These are phyloP conservation scores for Peromyscus melanophrys DNA, from an alignment of 2,797 vertebrate species.

Conservation along the genomic window DNA sequence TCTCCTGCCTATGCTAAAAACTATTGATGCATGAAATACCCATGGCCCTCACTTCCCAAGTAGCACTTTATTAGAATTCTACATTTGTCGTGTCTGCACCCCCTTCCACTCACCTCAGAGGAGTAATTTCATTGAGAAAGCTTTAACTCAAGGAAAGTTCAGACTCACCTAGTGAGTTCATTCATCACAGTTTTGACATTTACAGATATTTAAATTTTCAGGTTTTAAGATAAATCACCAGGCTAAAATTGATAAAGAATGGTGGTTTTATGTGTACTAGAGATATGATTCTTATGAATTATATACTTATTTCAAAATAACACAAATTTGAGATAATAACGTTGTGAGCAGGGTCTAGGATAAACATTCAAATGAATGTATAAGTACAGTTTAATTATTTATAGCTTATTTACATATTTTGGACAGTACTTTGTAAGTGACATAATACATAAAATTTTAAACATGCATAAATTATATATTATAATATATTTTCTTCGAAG, in stretches of 20 bases:
- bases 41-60: fast-evolving
- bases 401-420: background rate
- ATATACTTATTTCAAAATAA: slow-evolving; percentile 19
- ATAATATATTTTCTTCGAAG: background rate
- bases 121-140: background rate
- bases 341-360: background rate
- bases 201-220: background rate
- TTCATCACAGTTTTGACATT: background rate
- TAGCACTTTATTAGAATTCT: background rate
- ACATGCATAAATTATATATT: background rate
- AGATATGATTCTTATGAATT: background rate
- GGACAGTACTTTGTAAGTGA: background rate
- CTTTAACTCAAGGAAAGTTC: background rate
- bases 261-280: background rate
- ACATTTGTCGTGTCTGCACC: background rate
- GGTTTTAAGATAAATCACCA: background rate
- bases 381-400: background rate
- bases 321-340: background rate
- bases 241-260: background rate
- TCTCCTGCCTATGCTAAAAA: background rate
- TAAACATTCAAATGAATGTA: background rate
- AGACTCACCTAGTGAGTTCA: background rate
- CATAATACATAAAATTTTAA: background rate
- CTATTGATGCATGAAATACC: background rate
- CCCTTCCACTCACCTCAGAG: background rate